A percentile compares a stretch with the other conserved stretches of the same genome.
Evolutionary conservation across 2,113 vertebrate species (phyloP).

Genomic region (Copsychus sechellarum): DNA sequence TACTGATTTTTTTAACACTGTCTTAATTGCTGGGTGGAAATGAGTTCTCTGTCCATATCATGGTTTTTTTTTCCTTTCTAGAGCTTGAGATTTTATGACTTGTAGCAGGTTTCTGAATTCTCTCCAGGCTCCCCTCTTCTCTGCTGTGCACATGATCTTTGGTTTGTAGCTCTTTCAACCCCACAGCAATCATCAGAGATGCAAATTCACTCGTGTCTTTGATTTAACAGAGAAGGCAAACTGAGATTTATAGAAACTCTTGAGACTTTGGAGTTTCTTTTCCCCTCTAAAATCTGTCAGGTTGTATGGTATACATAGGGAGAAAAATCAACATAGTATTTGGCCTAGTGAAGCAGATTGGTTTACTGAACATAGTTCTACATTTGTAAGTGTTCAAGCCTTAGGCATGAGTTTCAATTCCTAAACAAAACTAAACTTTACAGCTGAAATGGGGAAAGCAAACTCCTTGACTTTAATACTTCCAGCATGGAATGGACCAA

Average conservation of each 20-base stretch:
- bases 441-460: neutral
- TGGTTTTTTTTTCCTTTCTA: neutral
- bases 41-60: neutral
- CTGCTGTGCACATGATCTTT: neutral
- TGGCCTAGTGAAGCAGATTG: neutral
- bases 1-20: neutral
- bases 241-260: neutral
- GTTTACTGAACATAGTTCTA: neutral
- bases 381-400: neutral
- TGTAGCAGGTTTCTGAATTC: neutral
- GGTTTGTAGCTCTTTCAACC: neutral
- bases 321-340: neutral
- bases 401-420: neutral
- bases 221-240: neutral
- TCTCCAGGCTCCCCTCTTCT: neutral
- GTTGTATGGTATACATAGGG: neutral
- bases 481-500: neutral
- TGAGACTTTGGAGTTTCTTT: neutral
- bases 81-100: neutral
- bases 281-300: neutral
- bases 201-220: neutral
- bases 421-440: neutral
- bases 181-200: neutral
- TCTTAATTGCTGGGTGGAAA: neutral
- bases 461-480: neutral